phyloP scores from a whole-genome alignment of 1,140 invertebrate genomes.

The Planococcus citri region DNA sequence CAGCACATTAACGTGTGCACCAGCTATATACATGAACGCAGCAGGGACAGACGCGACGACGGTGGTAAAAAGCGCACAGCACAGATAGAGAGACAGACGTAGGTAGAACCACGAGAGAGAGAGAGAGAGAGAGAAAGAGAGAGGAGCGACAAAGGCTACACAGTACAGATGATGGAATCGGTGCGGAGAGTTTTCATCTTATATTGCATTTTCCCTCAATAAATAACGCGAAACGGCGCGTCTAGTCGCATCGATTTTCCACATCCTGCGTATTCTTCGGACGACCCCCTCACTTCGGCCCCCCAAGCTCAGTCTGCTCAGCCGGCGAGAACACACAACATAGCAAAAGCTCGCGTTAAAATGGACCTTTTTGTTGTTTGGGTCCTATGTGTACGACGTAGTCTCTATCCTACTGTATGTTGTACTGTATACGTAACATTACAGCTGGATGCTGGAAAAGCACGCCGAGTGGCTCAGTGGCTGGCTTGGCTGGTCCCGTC shows the following conservation, averaged over 20 bases:
- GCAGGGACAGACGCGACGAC: too few relatives aligned
- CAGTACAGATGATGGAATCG: not conserved
- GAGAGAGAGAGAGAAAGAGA: too few relatives aligned
- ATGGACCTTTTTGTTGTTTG: constrained; percentile 15
- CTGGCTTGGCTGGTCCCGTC: too few relatives aligned
- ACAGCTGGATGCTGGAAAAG: too few relatives aligned
- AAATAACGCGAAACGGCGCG: constrained; percentile 33
- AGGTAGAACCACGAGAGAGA: too few relatives aligned
- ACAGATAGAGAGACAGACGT: not conserved
- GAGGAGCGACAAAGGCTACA: not conserved
- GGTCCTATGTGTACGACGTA: constrained; percentile 9
- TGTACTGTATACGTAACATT: too few relatives aligned
- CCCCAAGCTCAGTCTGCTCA: not conserved
- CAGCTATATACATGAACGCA: not conserved
- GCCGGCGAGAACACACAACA: not conserved
- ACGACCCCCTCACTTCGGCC: not conserved
- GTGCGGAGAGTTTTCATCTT: constrained; percentile 12
- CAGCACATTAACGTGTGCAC: constrained; percentile 13
- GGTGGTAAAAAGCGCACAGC: not conserved
- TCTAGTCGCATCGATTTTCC: constrained; percentile 33
- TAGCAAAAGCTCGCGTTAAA: constrained; percentile 12
- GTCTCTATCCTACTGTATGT: too few relatives aligned
- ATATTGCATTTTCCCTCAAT: constrained; percentile 19
- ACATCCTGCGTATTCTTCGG: constrained; percentile 16
- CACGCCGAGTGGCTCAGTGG: too few relatives aligned